Conservation (phyloP, 2,113 vertebrate genomes). For the Turdus rufiventris region DNA sequence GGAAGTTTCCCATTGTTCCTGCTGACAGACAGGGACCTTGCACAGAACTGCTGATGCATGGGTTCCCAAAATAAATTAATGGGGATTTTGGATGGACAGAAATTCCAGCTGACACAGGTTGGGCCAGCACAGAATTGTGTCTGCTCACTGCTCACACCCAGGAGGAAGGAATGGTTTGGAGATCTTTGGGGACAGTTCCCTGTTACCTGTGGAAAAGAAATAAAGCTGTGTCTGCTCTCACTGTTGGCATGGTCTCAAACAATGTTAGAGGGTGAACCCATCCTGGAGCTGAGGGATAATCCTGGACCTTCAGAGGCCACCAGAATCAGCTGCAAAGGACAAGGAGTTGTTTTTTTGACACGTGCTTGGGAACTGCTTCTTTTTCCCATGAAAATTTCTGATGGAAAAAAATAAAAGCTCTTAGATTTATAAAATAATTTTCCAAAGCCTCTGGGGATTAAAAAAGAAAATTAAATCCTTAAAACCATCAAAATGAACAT, state of each 20-base stretch:
- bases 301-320: neutral
- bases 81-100: neutral
- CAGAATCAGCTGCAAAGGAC: neutral
- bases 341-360: neutral
- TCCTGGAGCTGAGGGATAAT: neutral
- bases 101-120: neutral
- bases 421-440: neutral
- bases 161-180: neutral
- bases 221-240: neutral
- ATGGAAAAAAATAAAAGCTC: neutral
- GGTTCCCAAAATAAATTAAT: neutral
- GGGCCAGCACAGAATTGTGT: neutral
- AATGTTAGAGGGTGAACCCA: neutral
- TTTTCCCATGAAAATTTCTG: neutral
- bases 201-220: neutral
- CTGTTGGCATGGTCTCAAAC: neutral
- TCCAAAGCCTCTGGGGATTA: neutral
- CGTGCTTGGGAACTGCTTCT: neutral
- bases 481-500: neutral
- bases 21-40: neutral
- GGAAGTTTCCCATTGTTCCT: neutral
- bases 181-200: neutral
- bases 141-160: neutral
- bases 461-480: neutral
- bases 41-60: neutral